Evolutionary conservation across 2,888 invertebrate species (phyloP).

Genomic region (Acheta domesticus): DNA sequence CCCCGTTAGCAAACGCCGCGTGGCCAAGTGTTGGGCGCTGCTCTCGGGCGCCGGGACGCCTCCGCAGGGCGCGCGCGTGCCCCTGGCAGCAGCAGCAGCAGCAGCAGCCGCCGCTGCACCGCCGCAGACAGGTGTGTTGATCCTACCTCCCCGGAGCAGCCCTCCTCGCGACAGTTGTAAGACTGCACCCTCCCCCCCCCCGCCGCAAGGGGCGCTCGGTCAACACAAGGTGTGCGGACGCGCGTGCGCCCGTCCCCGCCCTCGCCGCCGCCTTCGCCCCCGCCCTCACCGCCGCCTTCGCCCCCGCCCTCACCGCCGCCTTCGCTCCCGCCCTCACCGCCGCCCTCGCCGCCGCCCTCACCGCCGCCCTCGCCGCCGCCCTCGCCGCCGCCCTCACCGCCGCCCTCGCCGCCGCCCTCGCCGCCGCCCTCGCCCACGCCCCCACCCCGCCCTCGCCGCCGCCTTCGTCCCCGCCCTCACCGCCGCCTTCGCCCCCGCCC

Average conservation of each 20-base stretch:
- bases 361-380: no score
- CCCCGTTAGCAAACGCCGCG: no score
- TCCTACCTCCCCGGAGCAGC: background rate
- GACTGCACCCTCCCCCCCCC: background rate
- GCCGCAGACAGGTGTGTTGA: constrained; percentile 18
- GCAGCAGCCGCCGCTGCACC: background rate
- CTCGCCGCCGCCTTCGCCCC: background rate
- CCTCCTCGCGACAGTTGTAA: background rate
- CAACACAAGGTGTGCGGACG: constrained; percentile 18
- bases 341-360: no score
- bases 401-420: no score
- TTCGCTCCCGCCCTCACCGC: no score
- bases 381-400: no score
- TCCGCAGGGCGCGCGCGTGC: background rate
- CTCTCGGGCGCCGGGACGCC: background rate
- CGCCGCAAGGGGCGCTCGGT: background rate
- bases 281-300: background rate
- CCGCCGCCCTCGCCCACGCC: no score
- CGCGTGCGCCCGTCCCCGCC: background rate
- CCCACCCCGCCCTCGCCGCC: no score
- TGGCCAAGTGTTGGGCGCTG: background rate
- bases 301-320: no score
- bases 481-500: no score
- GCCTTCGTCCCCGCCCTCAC: no score
- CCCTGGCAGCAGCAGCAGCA: background rate